Evolutionary conservation across 2,797 vertebrate genomes (phyloP).

Genomic region (Pelobates cultripes): DNA sequence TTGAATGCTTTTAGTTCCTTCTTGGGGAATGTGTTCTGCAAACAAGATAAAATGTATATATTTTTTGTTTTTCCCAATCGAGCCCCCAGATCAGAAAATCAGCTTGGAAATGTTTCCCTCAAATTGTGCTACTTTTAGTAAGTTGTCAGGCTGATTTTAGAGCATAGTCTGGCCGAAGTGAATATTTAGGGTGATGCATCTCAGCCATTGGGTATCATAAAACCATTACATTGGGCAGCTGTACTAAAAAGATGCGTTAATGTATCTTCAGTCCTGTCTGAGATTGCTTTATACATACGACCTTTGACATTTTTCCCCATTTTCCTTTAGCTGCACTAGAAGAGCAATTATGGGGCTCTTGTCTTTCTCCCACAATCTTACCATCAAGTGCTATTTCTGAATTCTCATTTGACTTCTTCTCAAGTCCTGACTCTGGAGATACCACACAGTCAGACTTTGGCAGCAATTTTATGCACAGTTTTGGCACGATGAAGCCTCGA

Average conservation of each 20-base stretch:
- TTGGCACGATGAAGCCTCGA: conserved; percentile 63
- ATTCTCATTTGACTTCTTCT: conserved; percentile 68
- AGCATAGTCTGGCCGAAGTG: too few relatives aligned
- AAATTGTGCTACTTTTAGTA: too few relatives aligned
- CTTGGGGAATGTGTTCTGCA: too few relatives aligned
- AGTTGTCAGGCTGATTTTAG: too few relatives aligned
- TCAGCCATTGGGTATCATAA: too few relatives aligned
- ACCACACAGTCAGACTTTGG: conserved; percentile 73
- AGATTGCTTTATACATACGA: not conserved
- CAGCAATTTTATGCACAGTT: conserved; percentile 57
- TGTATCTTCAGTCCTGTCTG: not conserved
- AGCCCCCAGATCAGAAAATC: too few relatives aligned
- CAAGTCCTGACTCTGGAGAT: conserved; percentile 74
- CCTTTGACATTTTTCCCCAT: conserved; percentile 63
- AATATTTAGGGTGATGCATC: too few relatives aligned
- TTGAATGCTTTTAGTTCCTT: too few relatives aligned
- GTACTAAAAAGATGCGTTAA: not conserved
- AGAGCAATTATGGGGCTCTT: conserved; percentile 66
- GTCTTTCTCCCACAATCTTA: conserved; percentile 69
- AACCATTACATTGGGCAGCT: not conserved
- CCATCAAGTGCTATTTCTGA: conserved; percentile 72
- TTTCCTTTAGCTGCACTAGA: conserved; percentile 71
- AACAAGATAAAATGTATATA: too few relatives aligned
- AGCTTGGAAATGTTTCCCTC: too few relatives aligned
- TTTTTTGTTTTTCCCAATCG: too few relatives aligned